Evolutionary conservation across 2,113 vertebrate species (phyloP), one percentile per base, ranked within the genome.

Genomic region (Triplophysa rosa): DNA sequence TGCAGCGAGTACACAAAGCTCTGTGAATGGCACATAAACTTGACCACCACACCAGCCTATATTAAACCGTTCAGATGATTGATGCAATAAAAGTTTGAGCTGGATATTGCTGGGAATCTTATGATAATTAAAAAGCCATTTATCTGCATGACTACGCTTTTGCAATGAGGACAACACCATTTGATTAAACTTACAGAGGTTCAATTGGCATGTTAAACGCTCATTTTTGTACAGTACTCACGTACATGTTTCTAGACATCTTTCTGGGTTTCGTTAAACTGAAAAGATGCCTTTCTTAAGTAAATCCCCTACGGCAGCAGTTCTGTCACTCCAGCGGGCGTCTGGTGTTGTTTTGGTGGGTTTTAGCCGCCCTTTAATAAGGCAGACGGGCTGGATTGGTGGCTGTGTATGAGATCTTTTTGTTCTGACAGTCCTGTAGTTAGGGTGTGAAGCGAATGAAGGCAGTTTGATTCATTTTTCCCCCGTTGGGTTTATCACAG

Each of bases 291-390:
- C 62, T 79, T 13, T 5, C 56, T n/a, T 47, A 49, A 65, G 33
- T 1, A 19, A 54, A 83, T 87, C 79, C 59, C 61, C 49, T 29
- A 52, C 74, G 71, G 86, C 86, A 83, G 80, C 24, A 68, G 66
- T 77, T 76, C 69, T 83, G 79, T 84, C 77, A 84, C 78, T 87
- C 82, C 67, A 26, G 47, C 69, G 47, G 64, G 67, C 49, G 75
- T 56, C 80, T 77, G 66, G 61, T 64, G 62, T 83, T 83, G 78
- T 80, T 77, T 80, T 73, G 77, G 45, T 62, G 37, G 61, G 63
- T 80, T 86, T 79, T 66, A 78, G 77, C 76, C 45, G 78, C 75
- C 73, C 85, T 88, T 84, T 88, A 88, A 89, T 90, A 85, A 82
- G 62, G 71, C 72, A 76, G 85, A 87, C 85, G 83, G 80, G 80